phyloP scores from a whole-genome alignment of 2,797 vertebrate genomes.

The Sebastes elongatus region DNA sequence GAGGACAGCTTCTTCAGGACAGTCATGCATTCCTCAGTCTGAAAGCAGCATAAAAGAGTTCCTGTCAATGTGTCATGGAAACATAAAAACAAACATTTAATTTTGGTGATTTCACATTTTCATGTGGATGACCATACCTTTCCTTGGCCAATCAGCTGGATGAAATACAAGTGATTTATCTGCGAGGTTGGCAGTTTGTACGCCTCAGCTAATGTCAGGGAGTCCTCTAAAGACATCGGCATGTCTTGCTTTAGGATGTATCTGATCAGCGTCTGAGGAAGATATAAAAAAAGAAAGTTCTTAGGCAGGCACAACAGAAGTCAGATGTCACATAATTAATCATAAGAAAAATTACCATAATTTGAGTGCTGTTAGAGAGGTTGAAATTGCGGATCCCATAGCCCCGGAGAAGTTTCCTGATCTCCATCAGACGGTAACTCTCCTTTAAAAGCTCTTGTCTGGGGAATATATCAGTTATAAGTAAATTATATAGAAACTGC shows the following conservation, averaged over 20 bases:
- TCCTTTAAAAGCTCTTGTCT: constrained; percentile 94
- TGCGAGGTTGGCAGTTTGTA: constrained; percentile 88
- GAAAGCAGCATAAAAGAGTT: constrained; percentile 14
- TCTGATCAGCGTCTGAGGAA: constrained; percentile 86
- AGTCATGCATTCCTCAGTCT: constrained; percentile 86
- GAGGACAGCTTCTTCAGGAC: constrained; percentile 84
- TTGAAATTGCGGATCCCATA: constrained; percentile 94
- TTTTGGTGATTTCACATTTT: not conserved
- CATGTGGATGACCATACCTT: constrained; percentile 77
- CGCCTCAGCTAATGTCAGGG: constrained; percentile 87
- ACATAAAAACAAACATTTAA: not conserved
- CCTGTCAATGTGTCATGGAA: not conserved
- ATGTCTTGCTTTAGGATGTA: constrained; percentile 92
- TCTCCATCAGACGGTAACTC: constrained; percentile 94
- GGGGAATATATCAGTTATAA: not conserved
- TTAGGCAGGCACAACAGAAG: not conserved
- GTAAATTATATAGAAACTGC: not conserved
- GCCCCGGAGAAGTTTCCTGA: constrained; percentile 91
- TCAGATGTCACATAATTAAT: not conserved
- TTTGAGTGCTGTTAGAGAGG: constrained; percentile 86
- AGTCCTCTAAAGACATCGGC: constrained; percentile 89
- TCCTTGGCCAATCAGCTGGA: constrained; percentile 85
- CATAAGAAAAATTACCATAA: constrained; percentile 81
- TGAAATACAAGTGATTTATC: constrained; percentile 86
- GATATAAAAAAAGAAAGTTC: not conserved